phyloP scores from a whole-genome alignment of 2,113 vertebrate genomes.

The Danionella cerebrum region DNA sequence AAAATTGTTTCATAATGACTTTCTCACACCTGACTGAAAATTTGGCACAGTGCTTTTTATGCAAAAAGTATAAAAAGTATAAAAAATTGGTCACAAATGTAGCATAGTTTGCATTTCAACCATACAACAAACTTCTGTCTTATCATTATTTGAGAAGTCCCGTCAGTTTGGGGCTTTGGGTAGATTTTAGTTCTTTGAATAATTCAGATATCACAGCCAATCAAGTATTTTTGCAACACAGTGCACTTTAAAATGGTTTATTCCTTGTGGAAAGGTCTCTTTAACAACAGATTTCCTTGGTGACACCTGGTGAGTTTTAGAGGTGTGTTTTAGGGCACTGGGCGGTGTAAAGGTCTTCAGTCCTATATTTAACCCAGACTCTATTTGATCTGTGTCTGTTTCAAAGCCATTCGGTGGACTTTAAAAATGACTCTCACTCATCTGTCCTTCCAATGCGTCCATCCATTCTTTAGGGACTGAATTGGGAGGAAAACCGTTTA shows the following conservation, averaged over 20 bases:
- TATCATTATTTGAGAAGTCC: too few relatives aligned
- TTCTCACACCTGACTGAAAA: too few relatives aligned
- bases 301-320: not conserved
- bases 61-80: too few relatives aligned
- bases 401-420: conserved; percentile 43
- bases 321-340: conserved; percentile 12
- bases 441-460: conserved; percentile 17
- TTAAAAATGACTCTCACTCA: conserved; percentile 17
- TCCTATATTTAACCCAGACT: conserved; percentile 39
- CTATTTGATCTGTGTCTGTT: conserved; percentile 50
- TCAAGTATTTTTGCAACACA: too few relatives aligned
- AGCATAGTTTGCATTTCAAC: too few relatives aligned
- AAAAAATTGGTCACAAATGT: too few relatives aligned
- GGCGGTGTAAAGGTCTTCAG: conserved; percentile 42
- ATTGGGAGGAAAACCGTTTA: not conserved
- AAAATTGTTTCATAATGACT: too few relatives aligned
- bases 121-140: too few relatives aligned
- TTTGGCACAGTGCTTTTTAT: too few relatives aligned
- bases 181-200: too few relatives aligned
- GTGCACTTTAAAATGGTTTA: not conserved
- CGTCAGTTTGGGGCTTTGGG: too few relatives aligned
- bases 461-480: not conserved
- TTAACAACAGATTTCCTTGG: not conserved
- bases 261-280: not conserved
- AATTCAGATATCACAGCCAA: too few relatives aligned